Percentiles rank a stretch among this genome's conserved stretches.
phyloP scores from a whole-genome alignment of 2,888 invertebrate species.

The Heteropelma amictum region DNA sequence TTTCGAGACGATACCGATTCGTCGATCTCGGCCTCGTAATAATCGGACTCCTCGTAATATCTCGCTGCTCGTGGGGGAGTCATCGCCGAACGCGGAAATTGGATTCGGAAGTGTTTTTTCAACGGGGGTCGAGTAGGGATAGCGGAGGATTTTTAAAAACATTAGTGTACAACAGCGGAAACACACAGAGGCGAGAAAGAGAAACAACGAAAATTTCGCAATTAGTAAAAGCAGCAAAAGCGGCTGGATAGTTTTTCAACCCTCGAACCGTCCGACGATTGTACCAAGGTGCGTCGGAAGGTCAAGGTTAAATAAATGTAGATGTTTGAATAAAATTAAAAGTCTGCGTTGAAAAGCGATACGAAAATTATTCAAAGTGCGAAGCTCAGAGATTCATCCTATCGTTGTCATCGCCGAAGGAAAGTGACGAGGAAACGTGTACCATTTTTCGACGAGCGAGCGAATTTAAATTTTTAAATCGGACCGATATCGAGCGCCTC shows the following conservation, averaged over 20 bases:
- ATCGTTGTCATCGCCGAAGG: background rate
- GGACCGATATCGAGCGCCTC: constrained; percentile 15
- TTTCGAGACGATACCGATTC: background rate
- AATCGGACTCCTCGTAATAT: constrained; percentile 62
- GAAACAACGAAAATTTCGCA: constrained; percentile 30
- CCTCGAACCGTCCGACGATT: background rate
- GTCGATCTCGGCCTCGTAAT: constrained; percentile 60
- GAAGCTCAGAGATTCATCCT: background rate
- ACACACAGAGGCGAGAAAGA: constrained; percentile 31
- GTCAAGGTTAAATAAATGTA: too few species aligned
- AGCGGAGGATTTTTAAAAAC: background rate
- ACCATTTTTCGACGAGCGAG: constrained; percentile 39
- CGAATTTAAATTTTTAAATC: constrained; percentile 44
- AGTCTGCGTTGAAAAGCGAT: background rate
- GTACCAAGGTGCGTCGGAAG: too few species aligned
- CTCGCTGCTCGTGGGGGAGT: constrained; percentile 35
- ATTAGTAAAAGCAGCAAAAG: constrained; percentile 49
- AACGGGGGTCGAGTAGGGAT: background rate
- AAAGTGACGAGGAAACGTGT: constrained; percentile 32
- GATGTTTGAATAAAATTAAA: background rate
- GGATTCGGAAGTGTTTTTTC: constrained; percentile 5
- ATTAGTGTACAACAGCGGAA: too few species aligned
- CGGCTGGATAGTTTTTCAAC: constrained; percentile 3
- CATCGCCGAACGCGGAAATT: too few species aligned
- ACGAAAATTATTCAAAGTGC: background rate